These are phyloP conservation scores for Panagrolaimus sp. DNA, from an alignment of 1,140 invertebrate genomes.

Conservation along the genomic window DNA sequence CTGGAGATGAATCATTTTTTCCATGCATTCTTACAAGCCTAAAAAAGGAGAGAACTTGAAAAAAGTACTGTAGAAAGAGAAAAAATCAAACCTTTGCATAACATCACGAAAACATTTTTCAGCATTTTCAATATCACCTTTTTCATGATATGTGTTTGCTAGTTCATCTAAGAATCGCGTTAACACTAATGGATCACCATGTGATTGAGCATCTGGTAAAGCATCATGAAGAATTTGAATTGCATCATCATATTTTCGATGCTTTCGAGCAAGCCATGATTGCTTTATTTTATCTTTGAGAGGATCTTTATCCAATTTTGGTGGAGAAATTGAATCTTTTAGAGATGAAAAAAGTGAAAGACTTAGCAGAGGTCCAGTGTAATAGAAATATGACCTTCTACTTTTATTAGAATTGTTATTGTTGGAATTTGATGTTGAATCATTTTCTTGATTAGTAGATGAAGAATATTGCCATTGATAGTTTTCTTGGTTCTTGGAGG, in stretches of 20 bases:
- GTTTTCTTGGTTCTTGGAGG: no score
- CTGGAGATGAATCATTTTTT: conserved; percentile 51
- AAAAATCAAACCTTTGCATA: conserved; percentile 39
- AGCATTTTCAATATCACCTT: conserved; percentile 50
- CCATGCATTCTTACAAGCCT: conserved; percentile 52
- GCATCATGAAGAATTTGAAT: conserved; percentile 45
- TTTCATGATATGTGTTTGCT: conserved; percentile 56
- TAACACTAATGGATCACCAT: conserved; percentile 29
- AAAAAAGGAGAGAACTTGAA: conserved; percentile 22
- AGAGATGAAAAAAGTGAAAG: conserved; percentile 44
- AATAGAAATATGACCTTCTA: no score
- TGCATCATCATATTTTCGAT: conserved; percentile 49
- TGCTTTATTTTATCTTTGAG: conserved; percentile 59
- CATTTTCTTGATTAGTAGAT: no score
- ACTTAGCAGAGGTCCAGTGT: conserved; percentile 24
- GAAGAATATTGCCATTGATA: no score
- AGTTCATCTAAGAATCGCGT: conserved; percentile 53
- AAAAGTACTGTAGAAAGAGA: background rate
- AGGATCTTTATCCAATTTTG: conserved; percentile 52
- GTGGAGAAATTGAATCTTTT: conserved; percentile 45
- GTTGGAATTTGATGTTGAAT: no score
- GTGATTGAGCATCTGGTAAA: conserved; percentile 21
- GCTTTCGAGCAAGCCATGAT: conserved; percentile 54
- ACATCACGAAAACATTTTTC: conserved; percentile 48
- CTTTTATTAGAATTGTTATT: no score